Base-by-base conservation (phyloP, 64 coral and sea anemone genomes). In the Porites australiensis region DNA sequence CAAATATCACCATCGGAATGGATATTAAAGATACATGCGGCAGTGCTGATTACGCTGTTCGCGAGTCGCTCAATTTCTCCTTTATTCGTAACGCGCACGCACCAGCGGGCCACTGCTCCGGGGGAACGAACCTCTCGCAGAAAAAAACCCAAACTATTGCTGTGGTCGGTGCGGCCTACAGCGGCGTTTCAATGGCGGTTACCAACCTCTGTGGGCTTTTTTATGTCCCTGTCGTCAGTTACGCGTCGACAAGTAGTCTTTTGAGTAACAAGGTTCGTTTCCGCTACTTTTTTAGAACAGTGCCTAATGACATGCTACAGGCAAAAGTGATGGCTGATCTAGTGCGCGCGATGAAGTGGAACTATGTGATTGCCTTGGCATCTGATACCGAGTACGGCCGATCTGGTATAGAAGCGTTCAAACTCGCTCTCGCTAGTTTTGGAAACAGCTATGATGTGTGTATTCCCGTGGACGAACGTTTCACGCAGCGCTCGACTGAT, bases 371-470 rank as follows among this genome's bases (percentile, higher is more conserved):
- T 4, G 82, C 91, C 21, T 86, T 96, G 68, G 87, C 95, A n/a
- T 96, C 95, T 9, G 87, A 96, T 13, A 96, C 86, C 6, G 95
- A 93, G 72, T 96, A 96, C 49, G 95, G 95, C 2, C 58, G 91
- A 62, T 96, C 95, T 62, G 95, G 95, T 8, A 96, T 96, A 11
- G 95, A 96, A n/a, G 87, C 91, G 27, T 96, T 96, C 46, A 96
- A 96, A 85, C 51, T 90, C 57, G 95, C 95, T 15, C 91, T 88
- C 45, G 53, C 79, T 9, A 89, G 81, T 60, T 96, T 96, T 15
- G 53, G 91, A 19, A 68, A 96, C 6, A 92, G 77, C 19, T 96
- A 96, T 52, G 86, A 93, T 55, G 89, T 96, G 61, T 96, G 95
- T 18, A 93, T 96, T 61, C 64, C 95, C 2, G 87, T 96, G n/a